Conservation (phyloP, 2,797 vertebrate genomes). For the Acrocephalus scirpaceus region DNA sequence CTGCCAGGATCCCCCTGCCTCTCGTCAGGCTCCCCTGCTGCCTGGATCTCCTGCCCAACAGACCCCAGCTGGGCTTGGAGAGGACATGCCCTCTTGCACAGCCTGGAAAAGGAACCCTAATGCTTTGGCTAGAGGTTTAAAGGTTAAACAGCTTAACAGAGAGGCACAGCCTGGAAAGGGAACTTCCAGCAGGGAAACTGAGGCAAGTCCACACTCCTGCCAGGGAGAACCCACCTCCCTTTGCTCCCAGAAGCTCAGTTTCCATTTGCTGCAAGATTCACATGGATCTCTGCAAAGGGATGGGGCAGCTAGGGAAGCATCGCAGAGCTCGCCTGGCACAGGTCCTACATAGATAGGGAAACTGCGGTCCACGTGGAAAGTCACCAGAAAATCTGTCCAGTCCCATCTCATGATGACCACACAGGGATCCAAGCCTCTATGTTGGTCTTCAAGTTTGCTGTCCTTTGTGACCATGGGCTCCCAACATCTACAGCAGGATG, state of each 20-base stretch:
- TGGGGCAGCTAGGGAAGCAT: neutral
- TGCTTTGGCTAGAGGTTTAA: neutral
- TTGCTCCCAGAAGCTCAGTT: accelerated
- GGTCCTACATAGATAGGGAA: neutral
- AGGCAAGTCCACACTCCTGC: neutral
- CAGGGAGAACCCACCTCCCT: neutral
- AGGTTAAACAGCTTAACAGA: neutral
- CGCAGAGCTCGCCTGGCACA: accelerated
- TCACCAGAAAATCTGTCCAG: neutral
- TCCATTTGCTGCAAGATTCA: neutral
- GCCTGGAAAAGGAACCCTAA: neutral
- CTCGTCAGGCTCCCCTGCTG: neutral
- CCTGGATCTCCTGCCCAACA: neutral
- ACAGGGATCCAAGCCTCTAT: neutral
- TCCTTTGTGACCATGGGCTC: neutral
- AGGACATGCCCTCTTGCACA: accelerated
- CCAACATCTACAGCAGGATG: accelerated
- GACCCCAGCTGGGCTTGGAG: neutral
- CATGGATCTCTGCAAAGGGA: neutral
- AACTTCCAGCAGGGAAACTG: neutral
- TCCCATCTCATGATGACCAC: neutral
- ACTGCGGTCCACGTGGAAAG: neutral
- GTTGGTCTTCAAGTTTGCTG: accelerated
- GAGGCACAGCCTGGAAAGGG: neutral
- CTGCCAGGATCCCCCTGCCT: neutral